Evolutionary conservation across 1,140 invertebrate genomes (phyloP), one percentile per base, ranked within the genome.

Genomic region (Chymomyza costata): DNA sequence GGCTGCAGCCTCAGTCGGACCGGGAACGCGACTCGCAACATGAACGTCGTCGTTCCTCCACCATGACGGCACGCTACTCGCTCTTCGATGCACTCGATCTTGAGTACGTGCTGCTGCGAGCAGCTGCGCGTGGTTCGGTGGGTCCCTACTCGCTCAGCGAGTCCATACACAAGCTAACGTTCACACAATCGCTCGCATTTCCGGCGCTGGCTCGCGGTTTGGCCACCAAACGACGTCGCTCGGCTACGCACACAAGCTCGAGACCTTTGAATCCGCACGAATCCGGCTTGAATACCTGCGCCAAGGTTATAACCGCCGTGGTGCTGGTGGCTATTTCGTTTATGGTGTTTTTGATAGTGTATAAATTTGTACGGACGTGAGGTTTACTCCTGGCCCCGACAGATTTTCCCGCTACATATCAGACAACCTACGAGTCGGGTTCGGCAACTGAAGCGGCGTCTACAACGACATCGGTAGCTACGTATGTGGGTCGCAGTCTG

Each of bases 301-400:
- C 91, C 30, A 92, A 92, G 82, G 89, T 92, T 15, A 87, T 92
- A 18, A 93, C 92, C 0, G 91, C 91, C 3, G 84, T 92, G 3
- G 89, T 93, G 1, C 83, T 93, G 13, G 90, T 93, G 55, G 83
- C 92, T 6, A 90, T 93, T 15, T 92, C 90, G 63, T 90, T 93
- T 37, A 86, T 93, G 69, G 91, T 93, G 41, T 92, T 93, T 78
- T 89, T 91, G 7, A 90, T 93, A 1, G 91, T 93, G 15, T 93
- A 92, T 73, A 93, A 93, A 74, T 92, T 92, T 68, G 90, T 92
- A 64, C 87, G 89, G 71, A 91, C 91, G 90, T 92, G 91, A 92
- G 91, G 91, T 34, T 91, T 90, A 88, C 88, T 92, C 84, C 87
- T 92, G 89, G 90, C 90, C 83, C 90, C 90, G 65, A 85, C 76